Evolutionary conservation across 2,113 vertebrate species (phyloP), one percentile per base, ranked within the genome.

Genomic region (Chamaea fasciata): DNA sequence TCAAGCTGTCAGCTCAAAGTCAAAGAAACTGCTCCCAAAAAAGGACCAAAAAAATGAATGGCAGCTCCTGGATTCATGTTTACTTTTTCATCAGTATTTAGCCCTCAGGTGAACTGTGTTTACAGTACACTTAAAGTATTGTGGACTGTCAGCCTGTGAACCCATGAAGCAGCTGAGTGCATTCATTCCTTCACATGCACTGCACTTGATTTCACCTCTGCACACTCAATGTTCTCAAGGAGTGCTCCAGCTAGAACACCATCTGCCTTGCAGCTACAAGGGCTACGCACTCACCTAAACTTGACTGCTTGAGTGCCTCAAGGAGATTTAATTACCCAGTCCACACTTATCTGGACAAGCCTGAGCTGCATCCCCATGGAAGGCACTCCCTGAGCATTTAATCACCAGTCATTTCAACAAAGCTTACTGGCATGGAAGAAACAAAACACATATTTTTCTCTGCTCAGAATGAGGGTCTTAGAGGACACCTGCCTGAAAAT

Each of bases 191-290:
- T 62, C 60, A n/a, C 24, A 18, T 19, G 15, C 2, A 1, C 50
- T 82, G 46, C 41, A 11, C 44, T 82, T 42, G n/a, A 26, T 82
- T 74, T 84, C 56, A 39, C 56, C 80, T 76, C 37, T 44, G 44
- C 1, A 1, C 20, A 3, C 31, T 75, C 53, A 10, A 0, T 39
- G 53, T 57, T 84, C 87, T 62, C 2, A 0, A 59, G 46, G 69
- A 52, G 23, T 39, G 31, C 42, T 70, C 65, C 62, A 78, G 50
- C 35, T 63, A 67, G 17, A 67, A 10, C 6, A 6, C 65, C 62
- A 46, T 52, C 82, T 79, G 53, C n/a, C 50, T 88, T 37, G 23
- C 18, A 16, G 49, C 46, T 67, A 12, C 2, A 3, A 64, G 46
- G 57, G 59, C 74, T 87, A 15, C 44, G 87, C 49, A 55, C 27